Evolutionary conservation across 2,797 vertebrate species (phyloP).

Genomic region (Enteromius afrohamiltoni): DNA sequence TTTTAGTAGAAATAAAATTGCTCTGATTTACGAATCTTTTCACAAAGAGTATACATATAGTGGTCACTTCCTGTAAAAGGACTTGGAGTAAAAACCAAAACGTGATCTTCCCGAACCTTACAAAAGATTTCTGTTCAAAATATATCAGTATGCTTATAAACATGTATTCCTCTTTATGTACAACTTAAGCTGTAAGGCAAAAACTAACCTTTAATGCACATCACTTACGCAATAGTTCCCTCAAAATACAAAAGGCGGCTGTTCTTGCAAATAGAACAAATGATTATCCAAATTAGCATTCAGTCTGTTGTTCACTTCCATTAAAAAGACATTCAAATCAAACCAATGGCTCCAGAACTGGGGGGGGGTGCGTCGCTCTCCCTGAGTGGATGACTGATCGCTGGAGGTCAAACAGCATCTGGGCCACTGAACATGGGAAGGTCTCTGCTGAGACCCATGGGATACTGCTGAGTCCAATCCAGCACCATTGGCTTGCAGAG

Average conservation of each 20-base stretch:
- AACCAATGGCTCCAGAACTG: slow-evolving; percentile 6
- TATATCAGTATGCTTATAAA: slow-evolving; percentile 32
- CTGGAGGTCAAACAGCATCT: slow-evolving; percentile 78
- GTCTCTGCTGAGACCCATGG: slow-evolving; percentile 74
- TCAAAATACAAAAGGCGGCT: slow-evolving; percentile 21
- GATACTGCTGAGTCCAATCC: slow-evolving; percentile 92
- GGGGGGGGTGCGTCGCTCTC: slow-evolving; percentile 18
- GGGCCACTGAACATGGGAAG: slow-evolving; percentile 75
- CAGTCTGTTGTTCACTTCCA: slow-evolving; percentile 6
- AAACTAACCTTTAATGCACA: slow-evolving; percentile 4
- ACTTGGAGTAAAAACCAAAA: slow-evolving; percentile 17
- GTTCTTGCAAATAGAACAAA: slow-evolving; percentile 7
- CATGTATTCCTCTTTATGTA: slow-evolving; percentile 2
- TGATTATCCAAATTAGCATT: slow-evolving; percentile 11
- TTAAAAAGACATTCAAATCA: slow-evolving; percentile 58
- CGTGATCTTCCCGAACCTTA: slow-evolving; percentile 1
- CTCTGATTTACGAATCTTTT: slow-evolving; percentile 11
- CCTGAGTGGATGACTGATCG: slow-evolving; percentile 41
- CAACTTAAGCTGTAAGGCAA: slow-evolving; percentile 31
- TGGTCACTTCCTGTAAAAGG: slow-evolving; percentile 35
- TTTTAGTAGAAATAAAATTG: slow-evolving; percentile 5
- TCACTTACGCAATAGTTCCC: background rate
- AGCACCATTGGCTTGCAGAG: slow-evolving; percentile 82
- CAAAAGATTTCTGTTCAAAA: slow-evolving; percentile 43
- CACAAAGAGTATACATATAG: slow-evolving; percentile 7